Base-by-base conservation (phyloP, 2,888 invertebrate species). In the Mythimna ferrago region DNA sequence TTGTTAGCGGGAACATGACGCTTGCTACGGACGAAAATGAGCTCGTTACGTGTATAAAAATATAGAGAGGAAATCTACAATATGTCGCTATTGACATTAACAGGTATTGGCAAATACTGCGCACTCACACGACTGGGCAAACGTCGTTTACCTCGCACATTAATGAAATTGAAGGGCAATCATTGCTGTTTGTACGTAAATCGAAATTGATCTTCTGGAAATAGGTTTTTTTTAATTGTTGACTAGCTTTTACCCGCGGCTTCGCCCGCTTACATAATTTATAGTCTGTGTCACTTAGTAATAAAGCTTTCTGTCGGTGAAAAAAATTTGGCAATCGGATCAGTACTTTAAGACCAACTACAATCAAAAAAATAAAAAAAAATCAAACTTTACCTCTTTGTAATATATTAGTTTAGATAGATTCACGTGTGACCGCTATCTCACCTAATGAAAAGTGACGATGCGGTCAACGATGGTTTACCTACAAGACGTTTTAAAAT, bases 1-100 rank as follows among this genome's bases (percentile, higher is more conserved):
- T 91, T 90, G 91, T 93, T 92, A 92, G 86, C 83, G 85, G 86
- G 85, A 85, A 89, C 88, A 89, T 89, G 88, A 80, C 82, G 84
- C 83, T 78, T 67, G 71, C 84, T 86, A 83, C 79, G 76, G 81
- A 82, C 86, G 80, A 88, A 87, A 90, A 90, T 88, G 88, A 88
- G 89, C 86, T 90, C 86, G 87, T 91, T 90, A 91, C 87, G 71
- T 80, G 76, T 83, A 82, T 82, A 87, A 90, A 88, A 88, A 84
- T 89, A 84, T 77, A 81, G 69, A 66, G 71, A 54, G 66, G 75
- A 80, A 87, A 87, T 86, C 85, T 85, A 62, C 84, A 83, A 87
- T 81, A 81, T 86, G 71, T 86, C 35, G 73, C 57, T 82, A 73
- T 84, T 83, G 85, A 81, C 83, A 76, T 82, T 68, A 72, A 73